phyloP scores from a whole-genome alignment of 2,113 vertebrate species.

The Rattus rattus region DNA sequence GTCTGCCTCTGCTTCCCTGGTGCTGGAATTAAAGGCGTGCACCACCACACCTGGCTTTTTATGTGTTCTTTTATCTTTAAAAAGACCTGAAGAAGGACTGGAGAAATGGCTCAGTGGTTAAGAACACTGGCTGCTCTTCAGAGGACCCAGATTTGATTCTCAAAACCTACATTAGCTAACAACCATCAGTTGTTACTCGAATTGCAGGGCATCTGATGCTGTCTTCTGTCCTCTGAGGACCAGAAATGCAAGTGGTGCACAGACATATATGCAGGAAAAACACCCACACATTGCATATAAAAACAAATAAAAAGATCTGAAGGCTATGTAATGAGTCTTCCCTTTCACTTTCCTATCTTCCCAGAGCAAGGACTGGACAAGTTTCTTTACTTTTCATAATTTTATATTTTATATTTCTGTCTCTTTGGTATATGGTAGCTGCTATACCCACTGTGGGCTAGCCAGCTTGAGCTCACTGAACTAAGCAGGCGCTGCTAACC shows the following conservation, averaged over 20 bases:
- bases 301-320: not conserved
- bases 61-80: not conserved
- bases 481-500: not conserved
- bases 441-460: not conserved
- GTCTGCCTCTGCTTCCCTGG: not conserved
- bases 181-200: not conserved
- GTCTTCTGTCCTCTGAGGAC: not conserved
- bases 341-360: not conserved
- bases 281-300: not conserved
- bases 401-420: conserved; percentile 6
- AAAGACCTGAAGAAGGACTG: conserved; percentile 2
- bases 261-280: not conserved
- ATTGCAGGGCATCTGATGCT: not conserved
- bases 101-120: not conserved
- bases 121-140: not conserved
- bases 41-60: not conserved
- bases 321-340: not conserved
- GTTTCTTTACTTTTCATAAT: conserved; percentile 40
- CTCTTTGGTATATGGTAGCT: conserved; percentile 20
- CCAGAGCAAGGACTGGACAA: not conserved
- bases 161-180: not conserved
- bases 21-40: not conserved
- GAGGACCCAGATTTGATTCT: not conserved
- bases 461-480: not conserved
- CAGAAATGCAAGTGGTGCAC: not conserved